Conservation (phyloP, 2,113 vertebrate genomes). For the Nesoenas mayeri region DNA sequence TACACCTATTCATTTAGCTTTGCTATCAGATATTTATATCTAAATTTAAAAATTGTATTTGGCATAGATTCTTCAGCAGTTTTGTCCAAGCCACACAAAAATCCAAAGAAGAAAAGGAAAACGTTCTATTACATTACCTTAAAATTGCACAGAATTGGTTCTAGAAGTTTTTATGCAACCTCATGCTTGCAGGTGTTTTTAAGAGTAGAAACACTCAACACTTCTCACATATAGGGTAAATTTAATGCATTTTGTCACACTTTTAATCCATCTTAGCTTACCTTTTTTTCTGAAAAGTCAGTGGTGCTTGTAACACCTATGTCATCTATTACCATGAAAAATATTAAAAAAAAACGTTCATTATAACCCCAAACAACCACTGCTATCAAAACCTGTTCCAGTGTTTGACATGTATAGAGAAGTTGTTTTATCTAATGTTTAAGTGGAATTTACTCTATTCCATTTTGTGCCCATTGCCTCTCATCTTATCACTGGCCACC, state of each 20-base stretch:
- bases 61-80: background rate
- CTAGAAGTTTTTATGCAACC: background rate
- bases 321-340: background rate
- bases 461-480: too few species aligned
- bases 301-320: background rate
- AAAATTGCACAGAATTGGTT: background rate
- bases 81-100: background rate
- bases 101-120: background rate
- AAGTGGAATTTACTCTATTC: too few species aligned
- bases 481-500: too few species aligned
- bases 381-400: background rate
- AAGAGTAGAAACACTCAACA: background rate
- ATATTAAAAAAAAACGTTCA: background rate
- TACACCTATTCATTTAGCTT: background rate
- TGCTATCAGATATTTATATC: background rate
- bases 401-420: background rate
- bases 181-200: background rate
- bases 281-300: background rate
- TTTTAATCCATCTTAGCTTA: background rate
- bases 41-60: background rate
- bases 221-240: background rate
- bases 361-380: background rate
- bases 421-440: background rate
- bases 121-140: background rate
- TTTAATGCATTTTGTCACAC: background rate